These are phyloP conservation scores for Myopa tessellatipennis DNA, from an alignment of 2,888 invertebrate species.

Conservation along the genomic window DNA sequence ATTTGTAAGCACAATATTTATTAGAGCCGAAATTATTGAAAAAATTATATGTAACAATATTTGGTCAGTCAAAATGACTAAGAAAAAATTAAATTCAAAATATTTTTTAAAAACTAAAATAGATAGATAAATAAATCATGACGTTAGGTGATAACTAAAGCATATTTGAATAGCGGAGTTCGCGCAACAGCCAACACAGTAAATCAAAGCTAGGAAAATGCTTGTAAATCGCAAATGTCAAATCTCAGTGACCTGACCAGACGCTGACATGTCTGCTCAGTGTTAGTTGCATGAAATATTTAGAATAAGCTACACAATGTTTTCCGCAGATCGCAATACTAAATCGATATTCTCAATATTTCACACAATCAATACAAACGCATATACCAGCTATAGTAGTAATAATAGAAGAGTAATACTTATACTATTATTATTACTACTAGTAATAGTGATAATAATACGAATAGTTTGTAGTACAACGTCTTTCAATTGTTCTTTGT, in stretches of 20 bases:
- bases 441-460: neutral
- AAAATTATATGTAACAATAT: neutral
- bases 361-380: conserved; percentile 55
- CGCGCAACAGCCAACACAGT: conserved; percentile 45
- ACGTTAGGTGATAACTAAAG: neutral
- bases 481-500: no score
- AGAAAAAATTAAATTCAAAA: neutral
- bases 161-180: conserved; percentile 40
- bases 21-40: neutral
- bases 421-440: neutral
- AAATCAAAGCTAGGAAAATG: conserved; percentile 64
- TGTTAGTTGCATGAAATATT: conserved; percentile 38
- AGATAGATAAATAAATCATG: no score
- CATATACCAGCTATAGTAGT: conserved; percentile 1
- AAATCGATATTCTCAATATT: conserved; percentile 55
- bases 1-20: no score
- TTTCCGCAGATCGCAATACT: neutral
- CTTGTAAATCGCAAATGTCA: conserved; percentile 60
- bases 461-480: no score
- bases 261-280: conserved; percentile 11
- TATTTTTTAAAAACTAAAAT: neutral
- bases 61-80: neutral
- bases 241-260: neutral
- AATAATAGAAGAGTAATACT: conserved; percentile 14
- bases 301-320: conserved; percentile 26